A percentile compares a stretch with the other conserved stretches of the same genome.
Evolutionary conservation across 2,797 vertebrate species (phyloP).

Genomic region (Chaenodraco wilsoni): DNA sequence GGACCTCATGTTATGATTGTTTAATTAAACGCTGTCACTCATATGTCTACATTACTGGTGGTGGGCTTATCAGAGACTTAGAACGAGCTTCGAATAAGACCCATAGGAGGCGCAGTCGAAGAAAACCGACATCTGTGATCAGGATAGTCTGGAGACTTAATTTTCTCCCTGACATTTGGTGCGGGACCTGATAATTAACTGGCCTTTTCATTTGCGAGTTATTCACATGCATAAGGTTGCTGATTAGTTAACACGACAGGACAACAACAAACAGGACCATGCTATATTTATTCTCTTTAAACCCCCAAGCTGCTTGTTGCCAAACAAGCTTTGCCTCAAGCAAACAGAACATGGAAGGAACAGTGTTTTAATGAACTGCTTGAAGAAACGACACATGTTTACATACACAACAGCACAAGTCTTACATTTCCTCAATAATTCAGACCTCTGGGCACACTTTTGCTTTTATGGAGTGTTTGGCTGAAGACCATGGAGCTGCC

Average conservation of each 20-base stretch:
- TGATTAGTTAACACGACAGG: slow-evolving; percentile 66
- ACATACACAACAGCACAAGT: not conserved
- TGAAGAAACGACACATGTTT: slow-evolving; percentile 11
- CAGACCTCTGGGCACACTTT: slow-evolving; percentile 73
- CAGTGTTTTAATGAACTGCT: not conserved
- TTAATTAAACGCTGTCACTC: slow-evolving; percentile 79
- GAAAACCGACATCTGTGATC: slow-evolving; percentile 74
- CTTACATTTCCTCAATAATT: slow-evolving; percentile 22
- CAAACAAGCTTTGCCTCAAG: slow-evolving; percentile 12
- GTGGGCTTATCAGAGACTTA: slow-evolving; percentile 67
- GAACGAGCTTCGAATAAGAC: slow-evolving; percentile 61
- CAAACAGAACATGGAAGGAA: slow-evolving; percentile 10
- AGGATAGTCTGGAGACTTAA: slow-evolving; percentile 67
- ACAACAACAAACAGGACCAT: slow-evolving; percentile 48
- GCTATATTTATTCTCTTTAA: slow-evolving; percentile 31
- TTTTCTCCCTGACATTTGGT: slow-evolving; percentile 78
- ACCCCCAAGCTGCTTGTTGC: slow-evolving; percentile 18
- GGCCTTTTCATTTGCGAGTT: slow-evolving; percentile 71
- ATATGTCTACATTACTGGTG: slow-evolving; percentile 60
- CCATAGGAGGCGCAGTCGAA: slow-evolving; percentile 59
- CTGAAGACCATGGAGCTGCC: slow-evolving; percentile 61
- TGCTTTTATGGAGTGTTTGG: slow-evolving; percentile 69
- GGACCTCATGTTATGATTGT: slow-evolving; percentile 67
- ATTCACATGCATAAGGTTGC: slow-evolving; percentile 39
- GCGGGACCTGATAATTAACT: slow-evolving; percentile 74